Evolutionary conservation across 1,140 invertebrate species (phyloP), one percentile per base, ranked within the genome.

Genomic region (Polyergus mexicanus): DNA sequence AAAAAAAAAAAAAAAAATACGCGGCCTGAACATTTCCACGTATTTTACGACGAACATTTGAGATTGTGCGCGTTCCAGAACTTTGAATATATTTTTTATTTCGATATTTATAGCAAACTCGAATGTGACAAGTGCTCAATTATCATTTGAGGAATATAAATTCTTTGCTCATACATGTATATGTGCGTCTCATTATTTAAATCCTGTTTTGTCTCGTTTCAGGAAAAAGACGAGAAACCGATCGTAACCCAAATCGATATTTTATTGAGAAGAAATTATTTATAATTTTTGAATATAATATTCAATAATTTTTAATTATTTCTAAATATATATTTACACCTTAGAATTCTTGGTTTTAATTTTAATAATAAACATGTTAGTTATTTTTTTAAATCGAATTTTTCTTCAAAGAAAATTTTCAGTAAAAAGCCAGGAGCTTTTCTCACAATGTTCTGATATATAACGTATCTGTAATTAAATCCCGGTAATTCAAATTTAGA

Each of bases 61-160:
- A 44, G 41, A 68, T 47, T 11, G 65, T 38, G 38, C 65, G 76
- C 22, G n/a, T 69, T 69, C 22, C 16, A 25, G 13, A 69, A 69
- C 16, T 19, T 25, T n/a, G n/a, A 69, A 63, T 54, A 0, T 80
- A 56, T 80, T 56, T 69, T 80, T 56, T 80, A 56, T 80, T 80
- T 80, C 47, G 13, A 69, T 56, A 69, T 80, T 80, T 80, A 69
- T 69, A 80, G 68, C 38, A 35, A 19, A 80, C 47, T 69, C 63
- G 6, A 3, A 69, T 56, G 22, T 80, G 68, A 68, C 66, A 68
- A 68, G 19, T 68, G 66, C 66, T 68, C 66, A 68, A 68, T n/a
- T 2, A 5, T 47, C 22, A 13, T 68, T 68, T 68, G 66, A 68
- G 7, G 38, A 68, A 68, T 68, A 68, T 68, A 68, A 44, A 44